Percentiles rank a stretch among this genome's conserved stretches.
These are phyloP conservation scores for Gnathonemus echidnorhynchus DNA, from an alignment of 2,113 vertebrate genomes.

Conservation along the genomic window DNA sequence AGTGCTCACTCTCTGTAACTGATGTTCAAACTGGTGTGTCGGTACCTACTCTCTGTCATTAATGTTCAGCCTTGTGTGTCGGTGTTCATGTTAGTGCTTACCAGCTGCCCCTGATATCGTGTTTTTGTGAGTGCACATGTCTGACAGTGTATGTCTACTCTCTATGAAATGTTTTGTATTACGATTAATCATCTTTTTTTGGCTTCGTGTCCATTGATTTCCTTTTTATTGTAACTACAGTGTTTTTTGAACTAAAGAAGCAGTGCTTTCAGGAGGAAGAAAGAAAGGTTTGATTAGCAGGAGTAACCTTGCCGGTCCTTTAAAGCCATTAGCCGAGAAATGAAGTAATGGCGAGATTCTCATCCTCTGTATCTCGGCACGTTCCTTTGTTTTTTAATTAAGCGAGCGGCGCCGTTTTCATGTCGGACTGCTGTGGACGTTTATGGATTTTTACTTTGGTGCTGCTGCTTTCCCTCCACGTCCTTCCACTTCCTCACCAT, in stretches of 20 bases:
- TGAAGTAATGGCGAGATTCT: not conserved
- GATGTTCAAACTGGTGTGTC: not conserved
- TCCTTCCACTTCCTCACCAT: not conserved
- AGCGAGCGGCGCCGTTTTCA: not conserved
- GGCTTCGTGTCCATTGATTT: not conserved
- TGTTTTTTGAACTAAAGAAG: not conserved
- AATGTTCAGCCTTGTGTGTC: not conserved
- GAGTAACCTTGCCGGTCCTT: not conserved
- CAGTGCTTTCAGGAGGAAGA: not conserved
- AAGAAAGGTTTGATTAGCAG: slow-evolving; percentile 5
- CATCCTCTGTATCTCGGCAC: not conserved
- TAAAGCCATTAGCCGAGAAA: slow-evolving; percentile 3
- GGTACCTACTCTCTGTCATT: not conserved
- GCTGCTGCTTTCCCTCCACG: not conserved
- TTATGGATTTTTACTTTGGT: not conserved
- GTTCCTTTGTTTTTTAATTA: not conserved
- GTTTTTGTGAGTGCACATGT: not conserved
- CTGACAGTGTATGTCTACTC: not conserved
- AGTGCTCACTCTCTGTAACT: not conserved
- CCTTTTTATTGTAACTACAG: not conserved
- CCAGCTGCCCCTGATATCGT: not conserved
- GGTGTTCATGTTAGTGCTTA: not conserved
- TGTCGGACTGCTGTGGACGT: not conserved
- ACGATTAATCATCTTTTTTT: not conserved
- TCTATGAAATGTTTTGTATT: not conserved